Conservation (phyloP, 2,797 vertebrate genomes). For the Hipposideros larvatus region DNA sequence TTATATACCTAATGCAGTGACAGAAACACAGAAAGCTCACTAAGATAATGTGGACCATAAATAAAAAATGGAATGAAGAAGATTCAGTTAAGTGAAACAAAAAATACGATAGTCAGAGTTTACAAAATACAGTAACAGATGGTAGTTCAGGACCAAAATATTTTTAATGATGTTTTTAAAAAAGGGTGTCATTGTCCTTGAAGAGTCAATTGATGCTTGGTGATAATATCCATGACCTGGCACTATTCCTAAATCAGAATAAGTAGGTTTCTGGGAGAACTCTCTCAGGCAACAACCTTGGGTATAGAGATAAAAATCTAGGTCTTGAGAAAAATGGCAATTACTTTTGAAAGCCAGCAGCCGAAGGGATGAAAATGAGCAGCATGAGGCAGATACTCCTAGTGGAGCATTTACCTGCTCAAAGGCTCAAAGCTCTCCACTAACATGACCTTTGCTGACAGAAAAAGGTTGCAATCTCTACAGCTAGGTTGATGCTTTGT, state of each 20-base stretch:
- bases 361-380: background rate
- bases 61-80: constrained; percentile 30
- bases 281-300: background rate
- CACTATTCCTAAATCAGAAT: background rate
- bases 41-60: background rate
- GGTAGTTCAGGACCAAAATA: background rate
- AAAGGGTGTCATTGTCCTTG: background rate
- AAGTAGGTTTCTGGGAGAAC: background rate
- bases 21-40: background rate
- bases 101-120: background rate
- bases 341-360: constrained; percentile 20
- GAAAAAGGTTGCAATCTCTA: background rate
- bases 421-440: background rate
- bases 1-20: background rate
- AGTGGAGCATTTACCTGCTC: background rate
- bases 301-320: background rate
- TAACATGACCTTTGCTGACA: background rate
- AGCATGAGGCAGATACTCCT: background rate
- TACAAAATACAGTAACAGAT: background rate
- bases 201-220: background rate
- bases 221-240: background rate
- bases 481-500: background rate
- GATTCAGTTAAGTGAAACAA: background rate
- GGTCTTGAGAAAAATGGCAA: background rate
- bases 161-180: background rate